These are phyloP conservation scores for Lordiphosa andalusiaca DNA, from an alignment of 2,888 invertebrate species.

Conservation along the genomic window DNA sequence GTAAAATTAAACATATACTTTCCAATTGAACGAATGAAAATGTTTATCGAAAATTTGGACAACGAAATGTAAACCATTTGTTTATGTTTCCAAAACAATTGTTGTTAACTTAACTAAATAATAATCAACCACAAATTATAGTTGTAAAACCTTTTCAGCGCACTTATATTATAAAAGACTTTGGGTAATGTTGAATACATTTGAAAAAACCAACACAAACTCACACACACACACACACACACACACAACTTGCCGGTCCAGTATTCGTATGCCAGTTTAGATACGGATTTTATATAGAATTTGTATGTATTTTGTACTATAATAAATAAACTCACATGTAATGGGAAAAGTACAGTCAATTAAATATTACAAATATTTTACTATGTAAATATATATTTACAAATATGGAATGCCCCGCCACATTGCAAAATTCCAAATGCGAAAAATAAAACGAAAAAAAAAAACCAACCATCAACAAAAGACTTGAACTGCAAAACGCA, in stretches of 20 bases:
- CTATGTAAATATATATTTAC: constrained; percentile 32
- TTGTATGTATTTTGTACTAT: constrained; percentile 40
- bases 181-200: constrained; percentile 41
- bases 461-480: constrained; percentile 40
- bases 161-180: constrained; percentile 17
- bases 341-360: constrained; percentile 41
- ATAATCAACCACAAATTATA: constrained; percentile 19
- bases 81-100: constrained; percentile 40
- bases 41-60: constrained; percentile 29
- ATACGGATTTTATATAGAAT: constrained; percentile 28
- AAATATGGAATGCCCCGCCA: neutral
- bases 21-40: neutral
- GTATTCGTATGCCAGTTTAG: constrained; percentile 61
- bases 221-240: constrained; percentile 19
- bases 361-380: constrained; percentile 27
- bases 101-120: constrained; percentile 25
- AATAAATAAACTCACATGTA: constrained; percentile 14
- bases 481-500: constrained; percentile 36
- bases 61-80: constrained; percentile 46
- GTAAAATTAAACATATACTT: neutral
- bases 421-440: no score
- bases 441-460: constrained; percentile 10
- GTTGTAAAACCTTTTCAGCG: constrained; percentile 41
- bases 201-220: no score
- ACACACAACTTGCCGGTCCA: constrained; percentile 74